Evolutionary conservation across 2,888 invertebrate genomes (phyloP).

Genomic region (Aethes cnicana): DNA sequence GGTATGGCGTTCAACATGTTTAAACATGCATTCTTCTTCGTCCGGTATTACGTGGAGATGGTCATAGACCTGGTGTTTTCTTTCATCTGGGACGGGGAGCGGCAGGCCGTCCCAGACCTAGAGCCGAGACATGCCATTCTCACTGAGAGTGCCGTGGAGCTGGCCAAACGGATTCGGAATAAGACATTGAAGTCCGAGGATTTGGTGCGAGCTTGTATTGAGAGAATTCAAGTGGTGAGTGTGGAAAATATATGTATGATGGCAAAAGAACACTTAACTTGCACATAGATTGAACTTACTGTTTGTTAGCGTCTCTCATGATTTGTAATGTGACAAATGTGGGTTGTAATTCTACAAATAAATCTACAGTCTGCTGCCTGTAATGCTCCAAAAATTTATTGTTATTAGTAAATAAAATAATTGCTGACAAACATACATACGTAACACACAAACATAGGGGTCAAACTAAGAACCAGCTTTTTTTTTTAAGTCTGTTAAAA

Average conservation of each 20-base stretch:
- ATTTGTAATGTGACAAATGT: no score
- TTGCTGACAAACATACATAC: no score
- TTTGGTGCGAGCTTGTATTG: constrained; percentile 88
- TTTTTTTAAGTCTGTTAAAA: no score
- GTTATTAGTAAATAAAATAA: no score
- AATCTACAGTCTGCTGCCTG: no score
- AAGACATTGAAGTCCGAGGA: constrained; percentile 85
- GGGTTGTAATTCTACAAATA: no score
- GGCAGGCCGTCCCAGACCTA: constrained; percentile 57
- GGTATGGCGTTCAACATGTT: constrained; percentile 60
- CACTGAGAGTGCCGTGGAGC: constrained; percentile 84
- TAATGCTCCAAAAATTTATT: no score
- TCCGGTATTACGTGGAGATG: constrained; percentile 61
- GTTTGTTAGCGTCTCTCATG: constrained; percentile 9
- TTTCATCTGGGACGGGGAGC: constrained; percentile 57
- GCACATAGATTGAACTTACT: no score
- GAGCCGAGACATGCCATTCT: constrained; percentile 60
- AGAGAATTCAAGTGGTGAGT: constrained; percentile 87
- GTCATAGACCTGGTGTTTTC: constrained; percentile 62
- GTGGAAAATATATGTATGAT: no score
- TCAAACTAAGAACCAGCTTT: no score
- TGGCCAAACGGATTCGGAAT: constrained; percentile 86
- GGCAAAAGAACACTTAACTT: no score
- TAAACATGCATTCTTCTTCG: constrained; percentile 54
- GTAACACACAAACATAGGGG: no score